Percentiles rank a stretch among this genome's conserved stretches.
phyloP scores from a whole-genome alignment of 1,140 invertebrate genomes.

The Drosophila burlai region DNA sequence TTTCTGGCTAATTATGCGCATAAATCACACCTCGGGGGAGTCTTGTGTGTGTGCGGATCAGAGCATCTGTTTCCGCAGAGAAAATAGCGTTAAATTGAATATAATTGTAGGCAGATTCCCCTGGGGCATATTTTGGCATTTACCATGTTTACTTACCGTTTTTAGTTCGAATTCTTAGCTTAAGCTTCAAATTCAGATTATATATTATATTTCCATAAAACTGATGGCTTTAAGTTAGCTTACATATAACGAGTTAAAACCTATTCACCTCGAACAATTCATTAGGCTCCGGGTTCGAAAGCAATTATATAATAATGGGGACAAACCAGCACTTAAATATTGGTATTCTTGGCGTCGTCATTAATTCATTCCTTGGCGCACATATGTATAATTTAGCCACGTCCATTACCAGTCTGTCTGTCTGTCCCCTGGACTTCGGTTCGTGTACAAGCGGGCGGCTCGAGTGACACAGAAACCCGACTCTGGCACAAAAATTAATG shows the following conservation, averaged over 20 bases:
- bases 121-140: no score
- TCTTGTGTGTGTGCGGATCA: neutral
- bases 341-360: constrained; percentile 17
- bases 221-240: neutral
- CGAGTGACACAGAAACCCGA: constrained; percentile 58
- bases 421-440: constrained; percentile 1
- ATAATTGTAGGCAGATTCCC: neutral
- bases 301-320: constrained; percentile 44
- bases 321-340: constrained; percentile 39
- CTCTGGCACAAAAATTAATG: constrained; percentile 60
- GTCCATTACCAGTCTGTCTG: constrained; percentile 35
- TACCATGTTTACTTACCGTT: neutral
- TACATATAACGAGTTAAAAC: neutral
- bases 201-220: neutral
- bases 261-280: neutral
- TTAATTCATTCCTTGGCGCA: constrained; percentile 35
- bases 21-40: constrained; percentile 26
- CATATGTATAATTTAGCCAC: constrained; percentile 35
- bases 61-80: neutral
- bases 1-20: constrained; percentile 50
- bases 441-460: neutral
- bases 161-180: neutral
- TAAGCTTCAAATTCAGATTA: neutral
- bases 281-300: constrained; percentile 8
- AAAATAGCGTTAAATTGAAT: constrained; percentile 26